These are phyloP conservation scores for Hylia prasina DNA, from an alignment of 2,113 vertebrate genomes.

Conservation along the genomic window DNA sequence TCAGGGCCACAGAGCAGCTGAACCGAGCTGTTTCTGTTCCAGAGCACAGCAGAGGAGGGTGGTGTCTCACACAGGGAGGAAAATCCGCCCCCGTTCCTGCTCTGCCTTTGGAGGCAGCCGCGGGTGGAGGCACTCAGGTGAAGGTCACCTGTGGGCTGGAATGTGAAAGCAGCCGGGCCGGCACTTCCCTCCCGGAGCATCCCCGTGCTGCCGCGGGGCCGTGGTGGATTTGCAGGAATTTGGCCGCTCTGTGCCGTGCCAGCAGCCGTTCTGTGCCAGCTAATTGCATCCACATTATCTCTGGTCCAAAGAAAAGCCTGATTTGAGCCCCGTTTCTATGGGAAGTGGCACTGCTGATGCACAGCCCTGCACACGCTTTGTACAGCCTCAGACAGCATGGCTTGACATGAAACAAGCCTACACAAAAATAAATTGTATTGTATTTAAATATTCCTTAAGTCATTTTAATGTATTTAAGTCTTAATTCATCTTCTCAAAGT, in stretches of 20 bases:
- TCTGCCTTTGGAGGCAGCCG: neutral
- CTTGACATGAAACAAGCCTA: neutral
- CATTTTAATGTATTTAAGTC: conserved; percentile 74
- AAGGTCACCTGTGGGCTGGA: neutral
- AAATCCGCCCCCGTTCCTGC: neutral
- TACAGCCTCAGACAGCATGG: neutral
- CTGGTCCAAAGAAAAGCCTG: neutral
- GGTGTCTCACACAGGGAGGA: neutral
- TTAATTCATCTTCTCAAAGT: conserved; percentile 77
- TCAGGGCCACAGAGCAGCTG: fast-evolving
- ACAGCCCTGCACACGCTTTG: neutral
- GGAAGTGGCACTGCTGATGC: neutral
- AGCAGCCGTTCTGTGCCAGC: neutral
- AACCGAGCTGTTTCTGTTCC: fast-evolving
- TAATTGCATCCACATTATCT: neutral
- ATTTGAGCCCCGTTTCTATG: neutral
- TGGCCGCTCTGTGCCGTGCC: neutral
- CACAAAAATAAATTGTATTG: conserved; percentile 66
- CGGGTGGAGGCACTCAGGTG: neutral
- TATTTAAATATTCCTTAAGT: conserved; percentile 76
- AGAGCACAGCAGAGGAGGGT: neutral
- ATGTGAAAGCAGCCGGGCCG: neutral
- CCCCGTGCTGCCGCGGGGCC: neutral
- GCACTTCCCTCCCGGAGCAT: neutral
- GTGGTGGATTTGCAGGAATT: neutral